These are phyloP conservation scores for Diorhabda sublineata DNA, from an alignment of 1,140 invertebrate species.

Conservation along the genomic window DNA sequence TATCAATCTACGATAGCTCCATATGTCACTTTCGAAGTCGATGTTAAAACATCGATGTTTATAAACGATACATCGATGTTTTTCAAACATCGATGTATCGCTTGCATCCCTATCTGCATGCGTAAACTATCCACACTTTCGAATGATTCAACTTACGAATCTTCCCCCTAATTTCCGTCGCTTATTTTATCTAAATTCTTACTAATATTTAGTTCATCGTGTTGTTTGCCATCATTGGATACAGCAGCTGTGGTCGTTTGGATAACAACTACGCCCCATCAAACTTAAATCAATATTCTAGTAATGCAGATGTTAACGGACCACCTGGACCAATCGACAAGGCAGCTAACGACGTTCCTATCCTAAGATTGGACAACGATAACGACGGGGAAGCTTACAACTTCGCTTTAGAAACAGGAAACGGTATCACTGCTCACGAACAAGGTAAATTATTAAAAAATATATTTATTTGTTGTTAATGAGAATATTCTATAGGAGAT, in stretches of 20 bases:
- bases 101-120: too few relatives aligned
- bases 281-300: slow-evolving; percentile 26
- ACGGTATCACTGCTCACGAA: slow-evolving; percentile 56
- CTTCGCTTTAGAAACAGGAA: slow-evolving; percentile 56
- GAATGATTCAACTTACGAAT: not conserved
- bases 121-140: too few relatives aligned
- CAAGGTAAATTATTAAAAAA: slow-evolving; percentile 39
- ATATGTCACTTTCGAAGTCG: too few relatives aligned
- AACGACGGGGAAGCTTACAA: slow-evolving; percentile 44
- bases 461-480: not conserved
- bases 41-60: too few relatives aligned
- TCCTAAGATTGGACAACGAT: slow-evolving; percentile 36
- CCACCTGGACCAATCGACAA: slow-evolving; percentile 26
- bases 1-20: too few relatives aligned
- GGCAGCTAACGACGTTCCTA: slow-evolving; percentile 45
- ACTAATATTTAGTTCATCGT: slow-evolving; percentile 21
- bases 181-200: not conserved
- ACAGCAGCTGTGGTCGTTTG: slow-evolving; percentile 44
- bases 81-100: too few relatives aligned
- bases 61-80: too few relatives aligned
- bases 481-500: slow-evolving; percentile 16
- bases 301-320: not conserved
- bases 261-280: slow-evolving; percentile 62
- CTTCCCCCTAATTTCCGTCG: not conserved
- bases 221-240: slow-evolving; percentile 25